These are phyloP conservation scores for Eristalis arbustorum DNA, from an alignment of 2,888 invertebrate genomes.

Conservation along the genomic window DNA sequence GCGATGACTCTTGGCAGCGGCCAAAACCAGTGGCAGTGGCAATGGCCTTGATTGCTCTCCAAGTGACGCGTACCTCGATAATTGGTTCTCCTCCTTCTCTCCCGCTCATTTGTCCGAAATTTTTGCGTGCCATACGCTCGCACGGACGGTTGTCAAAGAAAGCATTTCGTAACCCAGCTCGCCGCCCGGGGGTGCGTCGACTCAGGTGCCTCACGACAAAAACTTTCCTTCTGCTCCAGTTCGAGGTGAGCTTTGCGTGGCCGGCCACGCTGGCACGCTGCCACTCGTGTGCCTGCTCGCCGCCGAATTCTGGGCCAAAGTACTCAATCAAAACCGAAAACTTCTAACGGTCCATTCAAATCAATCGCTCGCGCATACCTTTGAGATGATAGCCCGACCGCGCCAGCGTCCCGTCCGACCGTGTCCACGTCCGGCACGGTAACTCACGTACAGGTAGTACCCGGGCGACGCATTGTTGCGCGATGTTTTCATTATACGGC, in stretches of 20 bases:
- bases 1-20: conserved; percentile 12
- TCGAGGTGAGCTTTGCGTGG: conserved; percentile 16
- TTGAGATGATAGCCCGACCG: neutral
- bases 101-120: neutral
- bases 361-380: conserved; percentile 16
- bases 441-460: conserved; percentile 1
- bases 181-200: conserved; percentile 9
- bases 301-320: conserved; percentile 73
- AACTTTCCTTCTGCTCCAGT: conserved; percentile 54
- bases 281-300: neutral
- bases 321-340: conserved; percentile 74
- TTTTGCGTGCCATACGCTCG: neutral
- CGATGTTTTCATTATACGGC: conserved; percentile 50
- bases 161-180: conserved; percentile 37
- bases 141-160: conserved; percentile 24
- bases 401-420: neutral
- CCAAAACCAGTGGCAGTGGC: conserved; percentile 62
- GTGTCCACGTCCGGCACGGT: neutral
- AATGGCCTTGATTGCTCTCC: conserved; percentile 62
- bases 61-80: conserved; percentile 26
- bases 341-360: conserved; percentile 59
- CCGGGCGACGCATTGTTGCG: conserved; percentile 44
- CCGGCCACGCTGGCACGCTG: neutral
- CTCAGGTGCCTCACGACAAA: conserved; percentile 28
- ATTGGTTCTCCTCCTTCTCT: neutral